Conservation (phyloP, 1,140 invertebrate genomes). For the Scaptomyza hsui region DNA sequence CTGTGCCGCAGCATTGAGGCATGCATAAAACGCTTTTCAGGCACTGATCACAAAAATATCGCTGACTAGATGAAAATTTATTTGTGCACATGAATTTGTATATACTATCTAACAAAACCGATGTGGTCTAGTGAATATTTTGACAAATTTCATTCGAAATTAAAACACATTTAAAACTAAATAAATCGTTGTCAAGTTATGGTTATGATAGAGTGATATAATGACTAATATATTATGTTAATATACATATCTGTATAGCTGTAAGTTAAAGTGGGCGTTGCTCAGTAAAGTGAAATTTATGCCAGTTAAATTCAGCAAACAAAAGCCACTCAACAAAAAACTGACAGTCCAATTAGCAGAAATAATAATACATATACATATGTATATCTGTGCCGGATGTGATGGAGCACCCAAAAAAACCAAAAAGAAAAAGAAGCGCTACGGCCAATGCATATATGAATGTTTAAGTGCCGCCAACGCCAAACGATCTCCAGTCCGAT, state of each 20-base stretch:
- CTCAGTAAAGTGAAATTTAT: conserved; percentile 74
- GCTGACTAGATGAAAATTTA: conserved; percentile 44
- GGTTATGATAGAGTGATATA: not conserved
- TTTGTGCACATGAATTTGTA: conserved; percentile 14
- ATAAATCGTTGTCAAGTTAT: conserved; percentile 4
- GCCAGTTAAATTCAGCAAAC: conserved; percentile 65
- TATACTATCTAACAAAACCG: not conserved
- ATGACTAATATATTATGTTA: conserved; percentile 6
- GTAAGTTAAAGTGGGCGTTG: conserved; percentile 44
- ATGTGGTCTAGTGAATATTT: conserved; percentile 5
- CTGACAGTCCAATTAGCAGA: conserved; percentile 82
- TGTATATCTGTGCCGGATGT: conserved; percentile 75
- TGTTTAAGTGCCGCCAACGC: conserved; percentile 65
- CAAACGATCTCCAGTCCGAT: conserved; percentile 24
- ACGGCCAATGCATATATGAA: conserved; percentile 53
- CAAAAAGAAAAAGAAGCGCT: conserved; percentile 16
- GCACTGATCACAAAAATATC: conserved; percentile 23
- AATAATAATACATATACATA: conserved; percentile 45
- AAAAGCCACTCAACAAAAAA: conserved; percentile 57
- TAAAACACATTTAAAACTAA: not conserved
- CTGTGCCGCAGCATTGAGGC: conserved; percentile 72
- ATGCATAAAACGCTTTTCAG: conserved; percentile 51
- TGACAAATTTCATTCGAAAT: conserved; percentile 3
- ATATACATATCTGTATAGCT: conserved; percentile 2
- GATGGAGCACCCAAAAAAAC: conserved; percentile 51